Conservation (phyloP, 2,888 invertebrate genomes). For the Neria commutata region DNA sequence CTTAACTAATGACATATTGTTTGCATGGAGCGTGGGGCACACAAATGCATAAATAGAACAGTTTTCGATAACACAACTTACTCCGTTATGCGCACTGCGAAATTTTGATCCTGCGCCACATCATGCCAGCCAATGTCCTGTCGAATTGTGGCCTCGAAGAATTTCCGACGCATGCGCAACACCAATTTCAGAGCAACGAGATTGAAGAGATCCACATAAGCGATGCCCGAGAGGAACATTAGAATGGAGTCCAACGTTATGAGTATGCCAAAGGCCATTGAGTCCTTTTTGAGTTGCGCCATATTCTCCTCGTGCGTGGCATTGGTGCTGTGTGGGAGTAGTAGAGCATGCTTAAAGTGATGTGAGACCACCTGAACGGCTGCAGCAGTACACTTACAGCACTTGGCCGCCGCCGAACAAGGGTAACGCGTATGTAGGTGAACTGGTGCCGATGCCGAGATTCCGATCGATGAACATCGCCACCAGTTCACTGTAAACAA, state of each 20-base stretch:
- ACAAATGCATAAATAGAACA: background rate
- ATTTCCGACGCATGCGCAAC: slow-evolving; percentile 66
- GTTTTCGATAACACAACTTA: slow-evolving; percentile 55
- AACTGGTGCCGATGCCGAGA: slow-evolving; percentile 65
- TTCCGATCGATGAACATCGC: slow-evolving; percentile 71
- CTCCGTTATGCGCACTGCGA: slow-evolving; percentile 76
- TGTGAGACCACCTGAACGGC: background rate
- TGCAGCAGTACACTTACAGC: slow-evolving; percentile 57
- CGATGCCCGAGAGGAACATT: slow-evolving; percentile 68
- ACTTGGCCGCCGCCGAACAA: slow-evolving; percentile 70
- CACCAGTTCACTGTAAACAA: slow-evolving; percentile 74
- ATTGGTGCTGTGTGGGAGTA: slow-evolving; percentile 59
- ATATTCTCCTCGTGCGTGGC: slow-evolving; percentile 66
- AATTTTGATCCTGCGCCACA: slow-evolving; percentile 71
- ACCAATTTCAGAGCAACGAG: slow-evolving; percentile 68
- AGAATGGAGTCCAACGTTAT: slow-evolving; percentile 65
- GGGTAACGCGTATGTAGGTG: slow-evolving; percentile 64
- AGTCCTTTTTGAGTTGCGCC: slow-evolving; percentile 68
- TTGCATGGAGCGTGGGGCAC: background rate
- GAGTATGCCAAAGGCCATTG: slow-evolving; percentile 69
- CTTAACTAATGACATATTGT: no score
- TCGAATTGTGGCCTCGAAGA: slow-evolving; percentile 68
- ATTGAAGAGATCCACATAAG: slow-evolving; percentile 71
- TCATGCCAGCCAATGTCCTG: slow-evolving; percentile 79
- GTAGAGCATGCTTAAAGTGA: background rate